Conservation (phyloP, 2,888 invertebrate species). For the Torymus auratus region DNA sequence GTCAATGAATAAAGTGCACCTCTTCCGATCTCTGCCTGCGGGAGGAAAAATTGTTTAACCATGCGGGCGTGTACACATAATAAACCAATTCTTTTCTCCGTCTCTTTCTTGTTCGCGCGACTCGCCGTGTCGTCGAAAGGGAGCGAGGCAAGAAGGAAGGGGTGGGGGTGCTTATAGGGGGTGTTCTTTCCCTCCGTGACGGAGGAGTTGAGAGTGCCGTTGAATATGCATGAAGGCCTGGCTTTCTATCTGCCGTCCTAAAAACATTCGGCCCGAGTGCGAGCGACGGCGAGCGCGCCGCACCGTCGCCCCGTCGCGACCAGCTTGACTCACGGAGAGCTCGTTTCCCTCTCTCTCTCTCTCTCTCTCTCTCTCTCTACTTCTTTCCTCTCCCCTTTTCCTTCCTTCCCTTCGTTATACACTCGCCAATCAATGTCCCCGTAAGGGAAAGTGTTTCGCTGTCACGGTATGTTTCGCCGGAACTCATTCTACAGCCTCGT, state of each 20-base stretch:
- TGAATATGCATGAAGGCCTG: slow-evolving; percentile 76
- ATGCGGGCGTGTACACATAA: slow-evolving; percentile 63
- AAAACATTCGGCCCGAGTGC: slow-evolving; percentile 73
- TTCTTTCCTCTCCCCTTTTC: slow-evolving; percentile 11
- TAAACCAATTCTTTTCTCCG: slow-evolving; percentile 63
- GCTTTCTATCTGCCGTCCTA: slow-evolving; percentile 75
- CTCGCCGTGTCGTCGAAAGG: slow-evolving; percentile 63
- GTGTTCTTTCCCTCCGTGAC: slow-evolving; percentile 76
- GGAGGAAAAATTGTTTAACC: slow-evolving; percentile 62
- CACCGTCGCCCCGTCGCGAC: slow-evolving; percentile 39
- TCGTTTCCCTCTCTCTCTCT: slow-evolving; percentile 35
- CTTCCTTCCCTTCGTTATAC: slow-evolving; percentile 34
- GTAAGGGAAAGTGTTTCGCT: slow-evolving; percentile 61
- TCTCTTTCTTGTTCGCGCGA: slow-evolving; percentile 59
- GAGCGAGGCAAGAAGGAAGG: slow-evolving; percentile 50
- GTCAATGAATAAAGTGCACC: neutral
- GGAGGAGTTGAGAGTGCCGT: slow-evolving; percentile 77
- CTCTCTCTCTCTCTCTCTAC: neutral
- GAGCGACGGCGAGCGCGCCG: slow-evolving; percentile 53
- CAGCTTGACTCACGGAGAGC: slow-evolving; percentile 46
- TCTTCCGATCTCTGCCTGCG: slow-evolving; percentile 11
- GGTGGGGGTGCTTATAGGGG: slow-evolving; percentile 62
- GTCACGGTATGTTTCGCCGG: slow-evolving; percentile 54
- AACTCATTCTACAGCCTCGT: slow-evolving; percentile 34
- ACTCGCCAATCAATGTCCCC: slow-evolving; percentile 75